Evolutionary conservation across 30 jellyfish, hydroid and myxozoan genomes (phyloP), one percentile per base, ranked within the genome.

Genomic region (Chironex yamaguchii): DNA sequence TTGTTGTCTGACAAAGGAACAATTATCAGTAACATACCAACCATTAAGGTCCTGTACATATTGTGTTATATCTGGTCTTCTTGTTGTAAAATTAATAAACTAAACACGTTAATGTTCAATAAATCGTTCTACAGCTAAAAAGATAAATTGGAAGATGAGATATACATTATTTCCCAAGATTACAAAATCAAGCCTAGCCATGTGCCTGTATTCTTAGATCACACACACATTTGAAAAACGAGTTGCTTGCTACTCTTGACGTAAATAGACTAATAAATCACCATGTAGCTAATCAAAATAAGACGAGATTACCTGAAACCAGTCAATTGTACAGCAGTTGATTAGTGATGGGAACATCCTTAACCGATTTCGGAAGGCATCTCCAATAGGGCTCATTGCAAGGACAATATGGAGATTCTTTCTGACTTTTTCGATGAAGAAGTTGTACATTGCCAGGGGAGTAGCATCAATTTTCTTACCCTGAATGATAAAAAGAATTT

Each of bases 381-480:
- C 98, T 23, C 98, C 98, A 77, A 93, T 93, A 0, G 98, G 98
- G 52, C 98, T 93, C 98, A 93, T 93, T 24, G 98, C 98, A 32
- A 93, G 93, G n/a, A 93, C 98, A 50, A 93, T 87, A 67, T 93
- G 98, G 6, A 93, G 86, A 53, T 93, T 92, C 0, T 96, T 30
- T 71, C 82, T 93, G 30, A 93, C 97, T 9, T 93, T 74, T 34
- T 93, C 98, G 25, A 93, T 93, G 85, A 93, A 93, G 62, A 67
- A 93, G 74, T 88, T 93, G 84, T 93, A 93, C 98, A 93, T 93
- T 63, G 98, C 98, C 33, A 93, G 82, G 2, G 98, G 98, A 1
- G 98, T 93, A 11, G 98, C 91, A 29, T 93, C 98, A 42, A 93
- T 82, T 76, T 93, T 93, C 85, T 88, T 93, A n/a, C 98, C 98